These are phyloP conservation scores for Muscicapa striata DNA, from an alignment of 2,797 vertebrate genomes.

Conservation along the genomic window DNA sequence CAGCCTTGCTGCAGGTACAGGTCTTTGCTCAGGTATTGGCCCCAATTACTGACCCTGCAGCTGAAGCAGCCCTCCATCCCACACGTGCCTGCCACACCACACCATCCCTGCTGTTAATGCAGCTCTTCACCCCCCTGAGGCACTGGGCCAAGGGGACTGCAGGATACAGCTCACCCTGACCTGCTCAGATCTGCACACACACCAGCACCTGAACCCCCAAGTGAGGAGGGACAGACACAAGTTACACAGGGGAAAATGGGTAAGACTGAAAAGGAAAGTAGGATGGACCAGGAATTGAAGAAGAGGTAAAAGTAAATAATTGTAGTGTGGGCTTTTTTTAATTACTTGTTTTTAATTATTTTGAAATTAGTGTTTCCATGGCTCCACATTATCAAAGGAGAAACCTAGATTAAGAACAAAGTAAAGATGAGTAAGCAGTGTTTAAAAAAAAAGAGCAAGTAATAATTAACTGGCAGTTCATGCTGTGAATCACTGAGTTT, in stretches of 20 bases:
- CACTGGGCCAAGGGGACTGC: not conserved
- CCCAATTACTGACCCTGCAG: not conserved
- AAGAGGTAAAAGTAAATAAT: not conserved
- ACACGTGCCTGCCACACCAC: not conserved
- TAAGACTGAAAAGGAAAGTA: not conserved
- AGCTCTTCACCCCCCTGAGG: not conserved
- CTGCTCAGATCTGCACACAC: not conserved
- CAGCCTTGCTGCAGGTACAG: not conserved
- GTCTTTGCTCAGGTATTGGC: not conserved
- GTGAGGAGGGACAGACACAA: not conserved
- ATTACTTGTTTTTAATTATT: constrained; percentile 22
- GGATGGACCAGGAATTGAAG: not conserved
- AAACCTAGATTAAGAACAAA: constrained; percentile 31
- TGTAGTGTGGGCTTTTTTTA: not conserved
- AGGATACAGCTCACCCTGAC: not conserved
- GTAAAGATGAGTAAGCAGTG: constrained; percentile 4
- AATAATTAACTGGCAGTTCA: constrained; percentile 27
- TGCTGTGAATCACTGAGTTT: not conserved
- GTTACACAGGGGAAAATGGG: not conserved
- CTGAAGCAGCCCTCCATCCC: not conserved
- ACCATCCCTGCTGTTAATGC: not conserved
- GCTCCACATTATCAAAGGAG: not conserved
- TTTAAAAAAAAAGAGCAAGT: not conserved
- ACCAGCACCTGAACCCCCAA: not conserved
- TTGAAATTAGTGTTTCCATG: not conserved